A percentile compares a stretch with the other conserved stretches of the same genome.
Conservation (phyloP, 2,797 vertebrate genomes). For the Margarornis squamiger region DNA sequence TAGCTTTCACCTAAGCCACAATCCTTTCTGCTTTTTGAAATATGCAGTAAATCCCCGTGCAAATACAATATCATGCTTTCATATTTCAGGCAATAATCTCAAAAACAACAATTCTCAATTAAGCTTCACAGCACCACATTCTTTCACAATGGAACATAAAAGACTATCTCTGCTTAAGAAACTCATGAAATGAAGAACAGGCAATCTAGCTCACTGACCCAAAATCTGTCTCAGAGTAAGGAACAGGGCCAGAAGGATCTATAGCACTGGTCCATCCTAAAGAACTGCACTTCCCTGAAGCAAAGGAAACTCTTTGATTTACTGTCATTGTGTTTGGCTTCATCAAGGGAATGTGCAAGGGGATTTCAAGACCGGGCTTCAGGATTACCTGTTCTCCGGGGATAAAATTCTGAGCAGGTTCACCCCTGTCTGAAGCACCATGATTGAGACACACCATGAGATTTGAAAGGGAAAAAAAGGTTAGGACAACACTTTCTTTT, state of each 20-base stretch:
- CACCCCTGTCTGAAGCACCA: not conserved
- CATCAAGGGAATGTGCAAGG: not conserved
- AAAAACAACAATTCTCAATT: conserved; percentile 9
- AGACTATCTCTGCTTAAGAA: not conserved
- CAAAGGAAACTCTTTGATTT: not conserved
- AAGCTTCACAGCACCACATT: not conserved
- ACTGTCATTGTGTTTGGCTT: not conserved
- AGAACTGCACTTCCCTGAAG: not conserved
- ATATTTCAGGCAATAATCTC: not conserved
- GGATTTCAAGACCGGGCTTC: not conserved
- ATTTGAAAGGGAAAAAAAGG: not conserved
- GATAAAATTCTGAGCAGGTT: not conserved
- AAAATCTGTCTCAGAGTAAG: not conserved
- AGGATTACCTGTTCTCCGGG: not conserved
- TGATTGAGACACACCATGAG: not conserved
- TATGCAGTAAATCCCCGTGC: not conserved
- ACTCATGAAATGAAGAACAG: not conserved
- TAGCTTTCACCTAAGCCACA: not conserved
- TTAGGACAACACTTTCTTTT: not conserved
- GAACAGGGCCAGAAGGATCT: not conserved
- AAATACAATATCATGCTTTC: not conserved
- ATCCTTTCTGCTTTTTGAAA: not conserved
- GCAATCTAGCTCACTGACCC: not conserved
- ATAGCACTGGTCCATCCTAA: not conserved
- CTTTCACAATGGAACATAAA: not conserved